Evolutionary conservation across 2,888 invertebrate genomes (phyloP).

Genomic region (Drosophila falleni): DNA sequence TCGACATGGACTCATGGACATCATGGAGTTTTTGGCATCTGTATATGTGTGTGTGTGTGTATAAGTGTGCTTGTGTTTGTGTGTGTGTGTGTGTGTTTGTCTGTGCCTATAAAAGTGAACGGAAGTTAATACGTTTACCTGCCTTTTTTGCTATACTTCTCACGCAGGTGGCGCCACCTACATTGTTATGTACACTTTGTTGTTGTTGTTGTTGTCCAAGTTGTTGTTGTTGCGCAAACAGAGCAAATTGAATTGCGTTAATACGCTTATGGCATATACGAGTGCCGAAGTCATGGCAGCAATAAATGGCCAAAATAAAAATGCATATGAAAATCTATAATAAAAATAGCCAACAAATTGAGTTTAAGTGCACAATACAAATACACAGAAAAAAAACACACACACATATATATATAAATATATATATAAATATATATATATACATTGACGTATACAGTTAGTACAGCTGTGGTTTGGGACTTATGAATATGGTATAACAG

Average conservation of each 20-base stretch:
- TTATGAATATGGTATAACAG: constrained; percentile 52
- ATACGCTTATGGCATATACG: constrained; percentile 75
- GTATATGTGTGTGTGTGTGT: constrained; percentile 23
- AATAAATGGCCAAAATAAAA: constrained; percentile 72
- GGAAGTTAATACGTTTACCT: constrained; percentile 81
- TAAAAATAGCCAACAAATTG: constrained; percentile 75
- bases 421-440: too few relatives aligned
- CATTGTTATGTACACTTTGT: constrained; percentile 55
- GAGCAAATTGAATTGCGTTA: constrained; percentile 78
- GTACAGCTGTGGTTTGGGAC: constrained; percentile 40
- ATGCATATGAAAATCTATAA: constrained; percentile 71
- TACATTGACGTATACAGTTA: background rate
- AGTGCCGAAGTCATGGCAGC: constrained; percentile 39
- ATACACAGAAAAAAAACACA: constrained; percentile 10
- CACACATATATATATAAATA: too few relatives aligned
- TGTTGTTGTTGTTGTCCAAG: constrained; percentile 40
- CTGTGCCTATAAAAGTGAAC: constrained; percentile 71
- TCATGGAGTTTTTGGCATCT: constrained; percentile 52
- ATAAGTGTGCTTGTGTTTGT: constrained; percentile 20
- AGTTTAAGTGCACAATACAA: constrained; percentile 68
- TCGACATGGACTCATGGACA: constrained; percentile 41
- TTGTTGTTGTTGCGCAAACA: constrained; percentile 46
- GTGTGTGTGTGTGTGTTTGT: constrained; percentile 35
- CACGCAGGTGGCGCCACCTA: constrained; percentile 65
- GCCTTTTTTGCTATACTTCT: constrained; percentile 43